A percentile compares a stretch with the other conserved stretches of the same genome.
Evolutionary conservation across 1,140 invertebrate genomes (phyloP).

Genomic region (Drosophila ananassae): DNA sequence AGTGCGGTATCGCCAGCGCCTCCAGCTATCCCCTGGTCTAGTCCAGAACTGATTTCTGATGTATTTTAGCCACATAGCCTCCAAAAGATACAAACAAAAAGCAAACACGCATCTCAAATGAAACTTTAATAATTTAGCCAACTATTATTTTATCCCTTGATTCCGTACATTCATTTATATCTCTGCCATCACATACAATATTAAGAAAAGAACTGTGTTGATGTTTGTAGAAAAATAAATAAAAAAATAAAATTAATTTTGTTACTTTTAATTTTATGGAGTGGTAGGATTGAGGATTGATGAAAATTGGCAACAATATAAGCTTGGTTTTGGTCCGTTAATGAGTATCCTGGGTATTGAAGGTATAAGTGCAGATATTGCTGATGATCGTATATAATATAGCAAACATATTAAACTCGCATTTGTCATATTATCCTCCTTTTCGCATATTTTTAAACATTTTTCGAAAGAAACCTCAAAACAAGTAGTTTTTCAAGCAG

Average conservation of each 20-base stretch:
- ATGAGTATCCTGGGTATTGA: no score
- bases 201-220: conserved; percentile 30
- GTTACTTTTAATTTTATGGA: not conserved
- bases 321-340: no score
- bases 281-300: not conserved
- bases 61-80: conserved; percentile 28
- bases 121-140: conserved; percentile 56
- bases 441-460: no score
- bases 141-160: conserved; percentile 9
- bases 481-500: no score
- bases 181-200: conserved; percentile 42
- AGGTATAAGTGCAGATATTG: no score
- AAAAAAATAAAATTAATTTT: conserved; percentile 22
- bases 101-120: conserved; percentile 64
- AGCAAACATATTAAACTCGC: no score
- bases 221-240: conserved; percentile 53
- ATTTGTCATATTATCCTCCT: no score
- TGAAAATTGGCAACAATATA: not conserved
- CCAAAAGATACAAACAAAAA: conserved; percentile 23
- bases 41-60: conserved; percentile 10
- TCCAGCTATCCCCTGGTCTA: conserved; percentile 94
- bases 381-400: no score
- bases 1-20: conserved; percentile 94
- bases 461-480: no score
- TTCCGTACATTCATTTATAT: conserved; percentile 23